These are phyloP conservation scores for Columba livia DNA, from an alignment of 2,113 vertebrate genomes.

Conservation along the genomic window DNA sequence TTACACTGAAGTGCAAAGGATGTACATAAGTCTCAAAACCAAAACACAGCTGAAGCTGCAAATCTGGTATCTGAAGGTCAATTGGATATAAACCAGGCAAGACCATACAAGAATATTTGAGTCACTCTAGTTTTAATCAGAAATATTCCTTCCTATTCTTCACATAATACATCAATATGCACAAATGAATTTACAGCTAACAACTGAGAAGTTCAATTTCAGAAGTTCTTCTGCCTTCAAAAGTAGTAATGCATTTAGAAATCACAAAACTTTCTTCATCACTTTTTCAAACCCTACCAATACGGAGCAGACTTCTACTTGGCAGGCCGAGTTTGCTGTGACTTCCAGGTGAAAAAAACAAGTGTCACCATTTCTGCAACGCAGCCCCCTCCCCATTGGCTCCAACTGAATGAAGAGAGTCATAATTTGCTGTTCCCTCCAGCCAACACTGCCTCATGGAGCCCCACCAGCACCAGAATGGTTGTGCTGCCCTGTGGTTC, in stretches of 20 bases:
- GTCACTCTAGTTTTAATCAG: not conserved
- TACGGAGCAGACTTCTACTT: not conserved
- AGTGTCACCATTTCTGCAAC: not conserved
- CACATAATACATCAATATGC: not conserved
- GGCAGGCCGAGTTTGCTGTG: not conserved
- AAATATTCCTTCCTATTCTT: not conserved
- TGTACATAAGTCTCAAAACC: not conserved
- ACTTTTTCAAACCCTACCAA: not conserved
- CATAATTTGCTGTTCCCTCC: not conserved
- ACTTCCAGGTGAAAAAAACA: not conserved
- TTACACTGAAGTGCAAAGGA: not conserved
- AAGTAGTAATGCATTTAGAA: not conserved
- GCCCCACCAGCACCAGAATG: not conserved
- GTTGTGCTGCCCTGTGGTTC: not conserved
- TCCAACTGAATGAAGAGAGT: not conserved
- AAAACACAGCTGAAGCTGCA: not conserved
- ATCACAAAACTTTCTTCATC: not conserved
- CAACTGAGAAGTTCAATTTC: not conserved
- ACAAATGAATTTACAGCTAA: not conserved
- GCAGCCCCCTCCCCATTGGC: not conserved
- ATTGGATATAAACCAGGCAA: not conserved
- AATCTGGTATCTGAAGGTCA: not conserved
- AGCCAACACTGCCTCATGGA: not conserved
- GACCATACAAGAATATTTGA: not conserved
- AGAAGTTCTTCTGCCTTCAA: not conserved